Conservation (phyloP, 2,113 vertebrate species). For the Nothoprocta pentlandii region DNA sequence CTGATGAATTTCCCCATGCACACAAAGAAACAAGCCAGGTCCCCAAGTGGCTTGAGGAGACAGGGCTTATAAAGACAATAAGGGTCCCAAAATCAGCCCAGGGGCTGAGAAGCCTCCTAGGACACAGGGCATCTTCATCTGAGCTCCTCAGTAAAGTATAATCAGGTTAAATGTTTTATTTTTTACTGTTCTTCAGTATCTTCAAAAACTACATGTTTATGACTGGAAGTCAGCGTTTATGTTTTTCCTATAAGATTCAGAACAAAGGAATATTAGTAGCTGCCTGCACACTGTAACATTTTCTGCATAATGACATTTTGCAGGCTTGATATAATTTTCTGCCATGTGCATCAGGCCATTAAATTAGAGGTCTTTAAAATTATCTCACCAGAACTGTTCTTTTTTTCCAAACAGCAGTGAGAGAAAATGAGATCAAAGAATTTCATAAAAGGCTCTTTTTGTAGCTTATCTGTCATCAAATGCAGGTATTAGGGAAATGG, state of each 20-base stretch:
- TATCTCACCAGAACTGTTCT: constrained; percentile 56
- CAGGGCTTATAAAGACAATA: background rate
- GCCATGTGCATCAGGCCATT: constrained; percentile 38
- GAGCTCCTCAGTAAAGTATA: background rate
- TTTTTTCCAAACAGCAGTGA: constrained; percentile 49
- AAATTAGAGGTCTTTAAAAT: constrained; percentile 66
- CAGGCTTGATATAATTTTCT: constrained; percentile 50
- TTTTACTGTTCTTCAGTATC: background rate
- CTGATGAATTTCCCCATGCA: background rate
- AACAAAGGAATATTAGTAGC: constrained; percentile 40
- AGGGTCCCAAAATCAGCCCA: background rate
- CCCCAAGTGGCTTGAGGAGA: background rate
- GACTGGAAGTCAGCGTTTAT: background rate
- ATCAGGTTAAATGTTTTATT: constrained; percentile 37
- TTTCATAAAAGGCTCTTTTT: constrained; percentile 47
- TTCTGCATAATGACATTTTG: constrained; percentile 20
- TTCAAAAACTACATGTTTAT: background rate
- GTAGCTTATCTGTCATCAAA: constrained; percentile 69
- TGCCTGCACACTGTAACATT: constrained; percentile 41
- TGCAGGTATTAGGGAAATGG: constrained; percentile 70
- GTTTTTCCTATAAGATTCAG: constrained; percentile 10
- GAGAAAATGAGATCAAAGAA: constrained; percentile 75
- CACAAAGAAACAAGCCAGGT: background rate
- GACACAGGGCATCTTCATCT: background rate
- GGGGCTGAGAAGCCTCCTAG: background rate